A percentile compares a stretch with the other conserved stretches of the same genome.
Conservation (phyloP, 1,140 invertebrate genomes). For the Hyles vespertilio region DNA sequence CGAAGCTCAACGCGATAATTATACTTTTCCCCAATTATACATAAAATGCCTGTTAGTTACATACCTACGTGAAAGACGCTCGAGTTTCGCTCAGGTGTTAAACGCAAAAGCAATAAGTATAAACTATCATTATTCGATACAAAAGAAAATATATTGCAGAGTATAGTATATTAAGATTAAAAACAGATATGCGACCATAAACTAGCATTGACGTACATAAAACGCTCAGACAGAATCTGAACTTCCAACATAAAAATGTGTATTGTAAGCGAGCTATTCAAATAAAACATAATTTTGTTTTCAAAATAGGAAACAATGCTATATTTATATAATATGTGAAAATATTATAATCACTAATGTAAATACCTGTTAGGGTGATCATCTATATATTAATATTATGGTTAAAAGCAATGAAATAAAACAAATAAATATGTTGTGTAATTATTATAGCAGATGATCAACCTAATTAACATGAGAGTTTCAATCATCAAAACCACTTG, state of each 20-base stretch:
- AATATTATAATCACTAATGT: slow-evolving; percentile 36
- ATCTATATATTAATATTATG: slow-evolving; percentile 11
- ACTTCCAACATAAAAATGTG: slow-evolving; percentile 35
- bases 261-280: slow-evolving; percentile 40
- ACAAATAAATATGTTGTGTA: slow-evolving; percentile 7
- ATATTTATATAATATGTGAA: slow-evolving; percentile 42
- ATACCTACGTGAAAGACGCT: slow-evolving; percentile 23
- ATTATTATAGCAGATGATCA: slow-evolving; percentile 10
- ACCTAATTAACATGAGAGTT: slow-evolving; percentile 9
- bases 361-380: slow-evolving; percentile 37
- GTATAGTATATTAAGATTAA: slow-evolving; percentile 41
- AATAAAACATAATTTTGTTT: slow-evolving; percentile 46
- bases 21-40: slow-evolving; percentile 6
- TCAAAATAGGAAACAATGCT: slow-evolving; percentile 44
- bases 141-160: slow-evolving; percentile 50
- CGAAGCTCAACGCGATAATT: too few relatives aligned
- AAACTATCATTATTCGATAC: slow-evolving; percentile 44
- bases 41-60: slow-evolving; percentile 1
- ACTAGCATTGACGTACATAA: slow-evolving; percentile 32
- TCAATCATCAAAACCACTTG: not conserved
- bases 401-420: slow-evolving; percentile 5
- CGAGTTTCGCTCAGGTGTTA: slow-evolving; percentile 27
- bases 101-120: slow-evolving; percentile 46
- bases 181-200: slow-evolving; percentile 31
- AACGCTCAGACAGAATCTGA: slow-evolving; percentile 25